These are phyloP conservation scores for Myiotriccus ornatus DNA, from an alignment of 2,797 vertebrate genomes.

Conservation along the genomic window DNA sequence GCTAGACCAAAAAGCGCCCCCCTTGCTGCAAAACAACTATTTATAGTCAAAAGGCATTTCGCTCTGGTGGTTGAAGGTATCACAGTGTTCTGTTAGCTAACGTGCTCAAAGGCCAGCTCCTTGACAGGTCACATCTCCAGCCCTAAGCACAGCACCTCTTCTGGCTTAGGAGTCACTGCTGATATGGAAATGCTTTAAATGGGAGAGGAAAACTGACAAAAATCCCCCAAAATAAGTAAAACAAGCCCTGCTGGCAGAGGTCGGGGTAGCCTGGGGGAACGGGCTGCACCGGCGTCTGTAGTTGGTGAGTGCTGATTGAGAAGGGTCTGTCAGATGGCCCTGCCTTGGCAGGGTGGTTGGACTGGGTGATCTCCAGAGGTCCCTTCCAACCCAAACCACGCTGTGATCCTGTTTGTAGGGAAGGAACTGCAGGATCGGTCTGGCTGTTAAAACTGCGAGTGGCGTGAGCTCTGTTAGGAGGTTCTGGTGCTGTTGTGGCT, in stretches of 20 bases:
- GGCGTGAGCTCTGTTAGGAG: background rate
- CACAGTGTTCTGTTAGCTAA: constrained; percentile 46
- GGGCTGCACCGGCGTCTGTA: accelerated
- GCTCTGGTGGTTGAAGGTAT: background rate
- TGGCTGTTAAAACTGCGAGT: accelerated
- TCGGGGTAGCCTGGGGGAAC: accelerated
- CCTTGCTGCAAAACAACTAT: constrained; percentile 8
- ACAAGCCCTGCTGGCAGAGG: background rate
- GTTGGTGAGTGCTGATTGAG: accelerated
- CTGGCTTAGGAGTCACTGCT: background rate
- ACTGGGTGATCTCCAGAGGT: background rate
- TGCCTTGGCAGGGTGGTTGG: background rate
- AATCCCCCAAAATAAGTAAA: background rate
- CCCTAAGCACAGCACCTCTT: background rate
- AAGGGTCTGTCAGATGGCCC: background rate
- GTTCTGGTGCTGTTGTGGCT: background rate
- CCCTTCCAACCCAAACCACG: background rate
- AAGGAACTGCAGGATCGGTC: accelerated
- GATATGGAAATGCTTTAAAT: background rate
- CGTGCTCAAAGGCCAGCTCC: background rate
- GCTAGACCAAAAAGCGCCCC: background rate
- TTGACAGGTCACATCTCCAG: accelerated
- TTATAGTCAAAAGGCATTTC: constrained; percentile 38
- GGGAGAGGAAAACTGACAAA: background rate
- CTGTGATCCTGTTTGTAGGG: accelerated